Conservation (phyloP, 2,888 invertebrate species). For the Eumerus sabulonum region DNA sequence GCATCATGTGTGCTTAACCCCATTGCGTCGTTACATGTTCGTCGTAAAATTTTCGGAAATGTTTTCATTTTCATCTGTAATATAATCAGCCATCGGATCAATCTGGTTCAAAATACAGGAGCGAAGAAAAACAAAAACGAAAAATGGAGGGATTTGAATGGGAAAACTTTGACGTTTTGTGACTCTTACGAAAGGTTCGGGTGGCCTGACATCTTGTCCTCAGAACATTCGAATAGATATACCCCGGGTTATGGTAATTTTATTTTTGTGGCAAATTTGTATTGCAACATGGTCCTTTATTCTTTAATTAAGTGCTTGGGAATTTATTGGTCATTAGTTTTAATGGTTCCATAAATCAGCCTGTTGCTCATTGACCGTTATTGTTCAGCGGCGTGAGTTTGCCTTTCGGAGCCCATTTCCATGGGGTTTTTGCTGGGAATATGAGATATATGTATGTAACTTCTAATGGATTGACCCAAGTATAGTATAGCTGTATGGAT, state of each 20-base stretch:
- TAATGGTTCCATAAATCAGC: constrained; percentile 36
- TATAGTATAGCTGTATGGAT: too few species aligned
- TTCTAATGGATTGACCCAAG: too few species aligned
- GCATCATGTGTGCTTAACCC: constrained; percentile 7
- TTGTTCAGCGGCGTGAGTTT: not conserved
- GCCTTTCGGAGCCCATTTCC: too few species aligned
- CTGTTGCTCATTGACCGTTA: constrained; percentile 13
- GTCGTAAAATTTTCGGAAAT: constrained; percentile 54
- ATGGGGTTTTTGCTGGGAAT: too few species aligned
- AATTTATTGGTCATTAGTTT: constrained; percentile 25
- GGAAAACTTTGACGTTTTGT: constrained; percentile 19
- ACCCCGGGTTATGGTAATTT: constrained; percentile 41
- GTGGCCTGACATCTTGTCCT: constrained; percentile 28
- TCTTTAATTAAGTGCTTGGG: constrained; percentile 35
- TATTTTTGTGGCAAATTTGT: not conserved
- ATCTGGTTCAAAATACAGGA: constrained; percentile 19
- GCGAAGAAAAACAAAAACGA: too few species aligned
- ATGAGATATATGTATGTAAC: too few species aligned
- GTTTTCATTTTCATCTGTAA: constrained; percentile 47
- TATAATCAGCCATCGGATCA: constrained; percentile 50
- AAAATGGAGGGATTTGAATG: not conserved
- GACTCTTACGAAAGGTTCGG: constrained; percentile 5
- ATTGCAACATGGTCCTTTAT: constrained; percentile 8
- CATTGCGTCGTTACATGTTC: constrained; percentile 24
- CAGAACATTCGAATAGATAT: constrained; percentile 29